Conservation (phyloP, 2,113 vertebrate species). For the Peromyscus maniculatus region DNA sequence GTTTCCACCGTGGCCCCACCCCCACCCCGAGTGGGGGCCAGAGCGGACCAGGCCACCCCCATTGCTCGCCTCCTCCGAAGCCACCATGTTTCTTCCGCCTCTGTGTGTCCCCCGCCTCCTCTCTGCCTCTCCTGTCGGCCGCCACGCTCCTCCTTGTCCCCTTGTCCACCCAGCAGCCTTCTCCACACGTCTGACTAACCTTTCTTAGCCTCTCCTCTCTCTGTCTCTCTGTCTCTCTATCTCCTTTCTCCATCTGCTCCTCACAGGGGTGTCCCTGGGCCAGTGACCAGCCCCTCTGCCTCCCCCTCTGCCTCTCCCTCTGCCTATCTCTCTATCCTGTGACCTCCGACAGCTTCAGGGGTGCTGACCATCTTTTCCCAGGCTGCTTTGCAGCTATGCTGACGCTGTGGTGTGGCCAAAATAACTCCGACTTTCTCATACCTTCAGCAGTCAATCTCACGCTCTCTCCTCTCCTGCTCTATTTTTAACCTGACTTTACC, state of each 20-base stretch:
- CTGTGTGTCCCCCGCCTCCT: conserved; percentile 79
- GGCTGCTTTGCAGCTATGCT: conserved; percentile 80
- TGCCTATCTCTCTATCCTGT: conserved; percentile 72
- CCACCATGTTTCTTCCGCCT: conserved; percentile 67
- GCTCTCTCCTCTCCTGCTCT: conserved; percentile 65
- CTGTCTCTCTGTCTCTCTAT: not conserved
- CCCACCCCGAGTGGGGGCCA: conserved; percentile 6
- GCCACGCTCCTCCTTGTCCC: conserved; percentile 71
- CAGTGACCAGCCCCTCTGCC: conserved; percentile 74
- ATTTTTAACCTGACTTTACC: conserved; percentile 87
- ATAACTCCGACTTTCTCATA: conserved; percentile 75
- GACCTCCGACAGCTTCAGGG: conserved; percentile 72
- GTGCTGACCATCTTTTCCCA: conserved; percentile 70
- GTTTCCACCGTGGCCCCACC: conserved; percentile 56
- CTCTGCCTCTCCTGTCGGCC: conserved; percentile 87
- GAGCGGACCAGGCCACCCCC: conserved; percentile 56
- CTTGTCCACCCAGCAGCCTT: conserved; percentile 69
- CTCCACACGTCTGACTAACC: conserved; percentile 77
- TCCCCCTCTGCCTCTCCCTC: conserved; percentile 73
- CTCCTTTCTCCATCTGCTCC: conserved; percentile 82
- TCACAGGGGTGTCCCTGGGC: conserved; percentile 80
- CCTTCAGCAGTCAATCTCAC: conserved; percentile 72
- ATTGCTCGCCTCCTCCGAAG: conserved; percentile 61
- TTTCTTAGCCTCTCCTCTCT: conserved; percentile 61
- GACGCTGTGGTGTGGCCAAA: conserved; percentile 73